Base-by-base conservation (phyloP, 2,888 invertebrate genomes). In the Catocala fraxini region DNA sequence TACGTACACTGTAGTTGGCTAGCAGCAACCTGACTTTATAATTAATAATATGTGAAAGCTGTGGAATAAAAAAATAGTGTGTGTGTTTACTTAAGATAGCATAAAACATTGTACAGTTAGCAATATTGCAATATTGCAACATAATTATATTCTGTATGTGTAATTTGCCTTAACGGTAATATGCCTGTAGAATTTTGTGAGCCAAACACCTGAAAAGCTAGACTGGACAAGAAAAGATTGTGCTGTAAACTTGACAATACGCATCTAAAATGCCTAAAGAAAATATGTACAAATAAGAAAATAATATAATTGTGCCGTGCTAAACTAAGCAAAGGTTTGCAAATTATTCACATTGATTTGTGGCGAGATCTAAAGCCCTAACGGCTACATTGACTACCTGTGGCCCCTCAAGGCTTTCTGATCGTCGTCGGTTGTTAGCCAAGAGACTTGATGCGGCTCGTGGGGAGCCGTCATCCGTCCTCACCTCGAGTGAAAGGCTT, bases 401-500 rank as follows among this genome's bases (percentile, higher is more conserved):
- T 25, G 95, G 95, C 77, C 94, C 94, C 75, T 96, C 96, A 43
- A 96, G 91, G 84, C 95, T 95, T 75, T 95, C 96, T 73, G 96
- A 96, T 70, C 95, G 89, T 61, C 94, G 86, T 75, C 94, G 85
- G 85, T 90, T 91, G 60, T 92, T 87, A 46, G 93, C 92, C 81
- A 94, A 86, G 15, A 94, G 90, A 82, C 92, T 91, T 70, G 92
- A 85, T 11, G 94, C 83, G 70, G 90, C 88, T 71, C 93, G 86
- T 63, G 91, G 83, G 0, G 91, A 86, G 75, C 87, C 82, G 61
- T 93, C 92, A 73, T 93, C 94, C 10, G 95, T 89, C 78, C 95
- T 94, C 78, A 95, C 95, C 85, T 96, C 96, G 65, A 96, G 90
- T 42, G 95, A 95, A 66, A 96, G 89, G 73, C 95, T 96, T 54